Base-by-base conservation (phyloP, 1,140 invertebrate species). In the Manduca sexta region DNA sequence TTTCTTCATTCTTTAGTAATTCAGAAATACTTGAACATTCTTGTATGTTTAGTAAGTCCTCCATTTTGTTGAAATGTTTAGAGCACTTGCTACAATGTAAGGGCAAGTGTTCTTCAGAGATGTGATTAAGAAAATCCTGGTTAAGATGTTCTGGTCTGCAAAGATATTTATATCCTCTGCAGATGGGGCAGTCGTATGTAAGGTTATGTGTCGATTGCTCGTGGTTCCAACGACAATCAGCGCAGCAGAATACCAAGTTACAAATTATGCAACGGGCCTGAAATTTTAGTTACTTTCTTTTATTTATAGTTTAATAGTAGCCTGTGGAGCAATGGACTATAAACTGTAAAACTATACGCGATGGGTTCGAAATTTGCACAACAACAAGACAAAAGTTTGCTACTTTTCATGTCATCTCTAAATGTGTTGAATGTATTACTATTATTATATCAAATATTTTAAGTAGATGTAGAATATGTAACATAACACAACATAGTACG, bases 251-350 rank as follows among this genome's bases (percentile, higher is more conserved):
- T 38, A 74, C 60, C 33, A 73, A 60, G 45, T 77, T 73, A 58
- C 84, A 87, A n/a, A 78, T 64, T 21, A 85, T 72, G 47, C 86
- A 87, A 51, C 69, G 62, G 31, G 57, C 69, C 79, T 83, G 55
- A 41, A 79, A 74, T 44, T 33, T 0, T 5, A 8, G 8, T 5
- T 26, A 8, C 8, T 26, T 26, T 26, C 4, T 5, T 2, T 26
- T n/a, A n/a, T 16, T 11, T 49, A 39, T 13, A 8, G 1, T 26
- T n/a, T n/a, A n/a, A n/a, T n/a, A n/a, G n/a, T n/a, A n/a, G n/a
- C n/a, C n/a, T n/a, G n/a, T n/a, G n/a, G n/a, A n/a, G n/a, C n/a
- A n/a, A n/a, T n/a, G n/a, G n/a, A n/a, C n/a, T n/a, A n/a, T n/a
- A n/a, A n/a, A n/a, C n/a, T n/a, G n/a, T n/a, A n/a, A n/a, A n/a